Percentiles rank a stretch among this genome's conserved stretches.
These are phyloP conservation scores for Arctia plantaginis DNA, from an alignment of 2,888 invertebrate species.

Conservation along the genomic window DNA sequence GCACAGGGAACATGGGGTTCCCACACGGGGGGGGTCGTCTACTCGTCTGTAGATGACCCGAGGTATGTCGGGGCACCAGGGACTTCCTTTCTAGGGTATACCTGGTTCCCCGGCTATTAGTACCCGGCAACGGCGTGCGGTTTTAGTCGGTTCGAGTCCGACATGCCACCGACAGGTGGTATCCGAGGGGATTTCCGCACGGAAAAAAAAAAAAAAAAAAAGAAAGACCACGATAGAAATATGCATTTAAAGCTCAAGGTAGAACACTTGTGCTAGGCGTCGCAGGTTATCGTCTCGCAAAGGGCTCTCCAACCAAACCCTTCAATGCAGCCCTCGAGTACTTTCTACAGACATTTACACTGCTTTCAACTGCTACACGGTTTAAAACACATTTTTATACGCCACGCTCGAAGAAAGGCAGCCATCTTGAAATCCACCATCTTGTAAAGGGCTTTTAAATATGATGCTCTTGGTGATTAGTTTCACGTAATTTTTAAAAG, in stretches of 20 bases:
- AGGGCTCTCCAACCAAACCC: slow-evolving; percentile 41
- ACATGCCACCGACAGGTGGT: too few species aligned
- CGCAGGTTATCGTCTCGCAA: slow-evolving; percentile 44
- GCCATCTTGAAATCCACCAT: slow-evolving; percentile 40
- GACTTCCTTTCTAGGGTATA: too few species aligned
- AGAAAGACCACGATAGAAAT: slow-evolving; percentile 31
- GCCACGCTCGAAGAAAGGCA: slow-evolving; percentile 36
- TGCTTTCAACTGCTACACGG: slow-evolving; percentile 49
- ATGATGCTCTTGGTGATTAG: slow-evolving; percentile 19
- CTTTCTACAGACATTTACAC: slow-evolving; percentile 56
- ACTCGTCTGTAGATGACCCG: too few species aligned
- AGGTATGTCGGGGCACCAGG: too few species aligned
- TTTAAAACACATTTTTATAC: slow-evolving; percentile 50
- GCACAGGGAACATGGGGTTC: too few species aligned
- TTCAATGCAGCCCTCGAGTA: slow-evolving; percentile 45
- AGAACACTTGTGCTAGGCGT: slow-evolving; percentile 34
- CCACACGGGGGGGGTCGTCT: too few species aligned
- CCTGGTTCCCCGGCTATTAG: too few species aligned
- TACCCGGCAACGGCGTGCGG: too few species aligned
- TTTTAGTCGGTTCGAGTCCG: too few species aligned
- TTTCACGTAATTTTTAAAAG: slow-evolving; percentile 8
- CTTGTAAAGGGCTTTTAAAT: slow-evolving; percentile 38
- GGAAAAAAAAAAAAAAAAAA: too few species aligned
- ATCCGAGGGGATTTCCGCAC: too few species aligned
- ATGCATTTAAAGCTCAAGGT: slow-evolving; percentile 35